These are phyloP conservation scores for Nemopilema nomurai DNA, from an alignment of 30 jellyfish, hydroid and myxozoan genomes.

Conservation along the genomic window DNA sequence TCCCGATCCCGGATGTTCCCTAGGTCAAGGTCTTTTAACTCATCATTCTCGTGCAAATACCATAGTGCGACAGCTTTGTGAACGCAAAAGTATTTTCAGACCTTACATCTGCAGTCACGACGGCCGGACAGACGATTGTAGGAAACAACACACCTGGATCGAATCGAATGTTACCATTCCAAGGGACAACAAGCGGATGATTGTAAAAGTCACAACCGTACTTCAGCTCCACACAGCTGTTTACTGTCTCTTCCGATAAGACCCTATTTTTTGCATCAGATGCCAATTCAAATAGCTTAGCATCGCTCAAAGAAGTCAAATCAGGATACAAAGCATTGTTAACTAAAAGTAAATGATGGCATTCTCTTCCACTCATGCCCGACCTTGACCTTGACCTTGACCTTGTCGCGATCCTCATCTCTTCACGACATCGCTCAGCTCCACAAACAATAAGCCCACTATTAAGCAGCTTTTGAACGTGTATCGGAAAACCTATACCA, in stretches of 20 bases:
- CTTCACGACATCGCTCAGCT: not conserved
- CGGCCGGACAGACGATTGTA: conserved; percentile 2
- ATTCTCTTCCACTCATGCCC: no score
- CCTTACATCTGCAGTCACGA: conserved; percentile 8
- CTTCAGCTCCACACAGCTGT: not conserved
- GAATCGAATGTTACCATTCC: conserved; percentile 4
- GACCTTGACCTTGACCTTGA: no score
- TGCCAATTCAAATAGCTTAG: no score
- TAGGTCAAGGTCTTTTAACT: not conserved
- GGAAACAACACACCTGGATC: conserved; percentile 1
- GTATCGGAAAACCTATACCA: conserved; percentile 27
- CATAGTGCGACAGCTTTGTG: conserved; percentile 31
- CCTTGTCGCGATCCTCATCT: not conserved
- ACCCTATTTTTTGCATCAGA: not conserved
- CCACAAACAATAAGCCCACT: not conserved
- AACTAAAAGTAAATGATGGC: conserved; percentile 21
- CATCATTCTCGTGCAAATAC: conserved; percentile 11
- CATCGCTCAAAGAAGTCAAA: no score
- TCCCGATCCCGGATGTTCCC: no score
- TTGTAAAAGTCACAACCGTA: not conserved
- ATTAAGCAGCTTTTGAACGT: conserved; percentile 23
- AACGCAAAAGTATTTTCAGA: not conserved
- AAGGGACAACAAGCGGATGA: not conserved
- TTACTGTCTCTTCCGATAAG: conserved; percentile 14
- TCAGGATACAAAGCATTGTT: no score